phyloP scores from a whole-genome alignment of 2,888 invertebrate genomes.

The Philaethria dido region DNA sequence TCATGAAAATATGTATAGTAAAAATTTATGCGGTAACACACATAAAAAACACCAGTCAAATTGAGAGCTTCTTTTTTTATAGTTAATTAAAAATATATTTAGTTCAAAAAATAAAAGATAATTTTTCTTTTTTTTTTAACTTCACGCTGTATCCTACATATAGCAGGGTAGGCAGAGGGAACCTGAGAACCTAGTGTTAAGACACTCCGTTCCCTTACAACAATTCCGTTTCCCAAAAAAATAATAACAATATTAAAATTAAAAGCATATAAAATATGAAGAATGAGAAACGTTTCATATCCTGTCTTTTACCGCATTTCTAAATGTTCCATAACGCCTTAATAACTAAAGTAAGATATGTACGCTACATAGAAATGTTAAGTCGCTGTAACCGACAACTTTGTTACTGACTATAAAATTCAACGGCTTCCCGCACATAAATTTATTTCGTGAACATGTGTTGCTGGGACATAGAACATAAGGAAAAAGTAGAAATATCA shows the following conservation, averaged over 20 bases:
- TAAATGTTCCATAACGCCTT: constrained; percentile 20
- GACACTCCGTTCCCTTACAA: no score
- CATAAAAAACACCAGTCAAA: no score
- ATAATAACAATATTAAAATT: not conserved
- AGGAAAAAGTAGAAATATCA: not conserved
- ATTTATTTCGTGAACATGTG: constrained; percentile 48
- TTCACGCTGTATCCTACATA: no score
- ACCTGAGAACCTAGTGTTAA: no score
- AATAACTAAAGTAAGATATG: constrained; percentile 32
- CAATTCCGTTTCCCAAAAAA: not conserved
- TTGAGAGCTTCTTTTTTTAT: no score
- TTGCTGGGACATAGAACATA: constrained; percentile 29
- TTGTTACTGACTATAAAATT: constrained; percentile 45
- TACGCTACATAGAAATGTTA: constrained; percentile 37
- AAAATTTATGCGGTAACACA: no score
- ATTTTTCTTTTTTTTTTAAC: no score
- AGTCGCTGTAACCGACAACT: constrained; percentile 43
- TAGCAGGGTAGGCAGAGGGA: no score
- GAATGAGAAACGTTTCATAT: constrained; percentile 11
- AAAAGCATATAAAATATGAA: constrained; percentile 4
- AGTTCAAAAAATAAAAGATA: no score
- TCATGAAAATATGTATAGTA: no score
- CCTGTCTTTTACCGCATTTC: constrained; percentile 19
- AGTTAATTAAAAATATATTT: no score
- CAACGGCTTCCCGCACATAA: constrained; percentile 44